Evolutionary conservation across 2,113 vertebrate genomes (phyloP).

Genomic region (Mobula birostris): DNA sequence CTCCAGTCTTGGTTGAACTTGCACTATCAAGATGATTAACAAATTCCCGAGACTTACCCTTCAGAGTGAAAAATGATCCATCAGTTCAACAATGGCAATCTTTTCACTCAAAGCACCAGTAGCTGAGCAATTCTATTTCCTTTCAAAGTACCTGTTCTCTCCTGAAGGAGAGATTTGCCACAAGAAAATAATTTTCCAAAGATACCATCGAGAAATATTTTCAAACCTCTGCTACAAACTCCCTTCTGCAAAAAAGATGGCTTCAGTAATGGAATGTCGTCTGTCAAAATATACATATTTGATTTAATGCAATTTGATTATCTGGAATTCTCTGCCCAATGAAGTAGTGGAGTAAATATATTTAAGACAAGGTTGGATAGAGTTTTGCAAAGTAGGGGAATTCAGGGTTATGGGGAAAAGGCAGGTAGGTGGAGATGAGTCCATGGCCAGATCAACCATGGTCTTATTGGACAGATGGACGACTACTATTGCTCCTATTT

Average conservation of each 20-base stretch:
- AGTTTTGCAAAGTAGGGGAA: no score
- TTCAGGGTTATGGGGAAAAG: no score
- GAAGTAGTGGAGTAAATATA: no score
- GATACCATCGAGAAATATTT: not conserved
- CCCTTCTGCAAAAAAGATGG: not conserved
- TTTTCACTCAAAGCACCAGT: not conserved
- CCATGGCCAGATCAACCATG: no score
- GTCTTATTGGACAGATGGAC: no score
- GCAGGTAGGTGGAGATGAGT: no score
- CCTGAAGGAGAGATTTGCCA: not conserved
- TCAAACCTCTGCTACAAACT: not conserved
- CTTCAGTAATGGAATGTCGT: not conserved
- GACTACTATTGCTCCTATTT: no score
- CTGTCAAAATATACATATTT: not conserved
- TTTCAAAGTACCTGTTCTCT: not conserved
- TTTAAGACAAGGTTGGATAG: no score
- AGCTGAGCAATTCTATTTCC: not conserved
- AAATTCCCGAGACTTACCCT: no score
- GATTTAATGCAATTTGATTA: not conserved
- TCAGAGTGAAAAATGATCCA: not conserved
- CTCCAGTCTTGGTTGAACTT: no score
- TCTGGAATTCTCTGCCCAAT: no score
- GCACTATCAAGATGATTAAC: no score
- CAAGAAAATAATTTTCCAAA: not conserved
- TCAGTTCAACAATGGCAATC: not conserved